phyloP scores from a whole-genome alignment of 2,113 vertebrate genomes.

The Pterocles orientalis region DNA sequence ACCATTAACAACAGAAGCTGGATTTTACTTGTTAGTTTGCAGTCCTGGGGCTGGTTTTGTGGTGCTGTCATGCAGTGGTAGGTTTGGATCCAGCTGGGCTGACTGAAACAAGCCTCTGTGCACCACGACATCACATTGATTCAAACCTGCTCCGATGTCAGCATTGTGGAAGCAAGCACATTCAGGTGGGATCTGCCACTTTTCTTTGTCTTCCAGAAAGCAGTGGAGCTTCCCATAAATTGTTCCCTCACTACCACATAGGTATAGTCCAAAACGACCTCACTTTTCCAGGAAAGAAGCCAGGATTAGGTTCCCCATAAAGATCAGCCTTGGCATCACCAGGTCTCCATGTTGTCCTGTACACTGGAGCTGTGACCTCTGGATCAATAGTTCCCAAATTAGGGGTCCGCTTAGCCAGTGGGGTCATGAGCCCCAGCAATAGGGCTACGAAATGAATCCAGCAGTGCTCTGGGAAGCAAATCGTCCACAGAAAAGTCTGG shows the following conservation, averaged over 20 bases:
- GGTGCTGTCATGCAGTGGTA: neutral
- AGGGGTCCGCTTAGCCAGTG: neutral
- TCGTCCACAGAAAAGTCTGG: neutral
- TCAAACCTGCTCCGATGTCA: neutral
- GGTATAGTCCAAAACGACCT: neutral
- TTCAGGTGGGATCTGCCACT: neutral
- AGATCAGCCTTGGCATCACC: neutral
- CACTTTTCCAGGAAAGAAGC: neutral
- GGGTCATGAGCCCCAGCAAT: neutral
- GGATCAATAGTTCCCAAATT: neutral
- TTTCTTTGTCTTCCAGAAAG: neutral
- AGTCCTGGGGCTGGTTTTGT: neutral
- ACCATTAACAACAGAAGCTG: neutral
- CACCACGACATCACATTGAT: neutral
- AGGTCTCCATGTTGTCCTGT: neutral
- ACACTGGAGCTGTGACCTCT: neutral
- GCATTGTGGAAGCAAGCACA: neutral
- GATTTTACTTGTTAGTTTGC: neutral
- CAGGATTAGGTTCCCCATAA: neutral
- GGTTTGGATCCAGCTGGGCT: neutral
- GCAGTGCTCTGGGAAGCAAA: neutral
- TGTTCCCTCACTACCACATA: neutral
- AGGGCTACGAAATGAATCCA: neutral
- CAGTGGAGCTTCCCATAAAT: neutral
- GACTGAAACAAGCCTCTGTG: neutral